Percentiles rank a stretch among this genome's conserved stretches.
Conservation (phyloP, 2,113 vertebrate genomes). For the Malurus elegans region DNA sequence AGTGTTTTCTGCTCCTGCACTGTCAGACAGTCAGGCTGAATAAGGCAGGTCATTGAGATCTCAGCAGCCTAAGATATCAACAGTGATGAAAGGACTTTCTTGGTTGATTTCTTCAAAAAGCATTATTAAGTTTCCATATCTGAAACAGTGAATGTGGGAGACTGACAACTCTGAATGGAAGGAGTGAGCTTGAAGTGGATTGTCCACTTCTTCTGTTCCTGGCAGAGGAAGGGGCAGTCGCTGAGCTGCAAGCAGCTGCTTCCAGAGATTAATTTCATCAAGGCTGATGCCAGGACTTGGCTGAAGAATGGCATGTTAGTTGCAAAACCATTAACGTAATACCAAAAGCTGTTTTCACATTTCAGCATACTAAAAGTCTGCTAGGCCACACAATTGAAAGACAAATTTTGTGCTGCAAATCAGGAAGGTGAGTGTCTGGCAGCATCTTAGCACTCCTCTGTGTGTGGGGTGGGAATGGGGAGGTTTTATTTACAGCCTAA, state of each 20-base stretch:
- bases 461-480: neutral
- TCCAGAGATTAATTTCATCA: neutral
- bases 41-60: neutral
- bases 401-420: neutral
- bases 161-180: neutral
- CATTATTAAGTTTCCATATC: neutral
- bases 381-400: neutral
- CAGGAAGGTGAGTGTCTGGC: neutral
- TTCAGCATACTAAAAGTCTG: neutral
- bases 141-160: neutral
- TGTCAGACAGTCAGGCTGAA: neutral
- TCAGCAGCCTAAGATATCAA: neutral
- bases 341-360: neutral
- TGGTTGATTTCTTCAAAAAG: neutral
- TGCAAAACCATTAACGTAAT: neutral
- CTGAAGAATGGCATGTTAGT: neutral
- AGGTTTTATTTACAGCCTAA: neutral
- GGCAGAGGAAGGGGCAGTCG: neutral
- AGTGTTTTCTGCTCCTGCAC: neutral
- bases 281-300: slow-evolving; percentile 1
- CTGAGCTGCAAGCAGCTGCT: neutral
- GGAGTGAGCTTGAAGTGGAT: neutral
- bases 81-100: neutral
- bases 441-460: neutral
- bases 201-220: neutral